These are phyloP conservation scores for Syngnathus scovelli DNA, from an alignment of 2,113 vertebrate species.

Conservation along the genomic window DNA sequence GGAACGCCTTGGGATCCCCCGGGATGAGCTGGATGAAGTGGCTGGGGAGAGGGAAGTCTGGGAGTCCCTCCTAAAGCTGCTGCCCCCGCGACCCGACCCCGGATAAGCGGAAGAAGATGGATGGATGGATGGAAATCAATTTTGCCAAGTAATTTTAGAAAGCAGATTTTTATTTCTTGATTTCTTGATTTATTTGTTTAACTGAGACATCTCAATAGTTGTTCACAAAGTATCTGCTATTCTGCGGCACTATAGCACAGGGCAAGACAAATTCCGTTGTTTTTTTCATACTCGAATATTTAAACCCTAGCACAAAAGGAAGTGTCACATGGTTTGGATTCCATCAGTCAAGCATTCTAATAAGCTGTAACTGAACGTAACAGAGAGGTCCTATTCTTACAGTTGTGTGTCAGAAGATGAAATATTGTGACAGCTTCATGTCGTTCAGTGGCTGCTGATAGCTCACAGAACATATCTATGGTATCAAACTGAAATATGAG, in stretches of 20 bases:
- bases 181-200: not conserved
- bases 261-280: too few species aligned
- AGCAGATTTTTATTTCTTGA: not conserved
- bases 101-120: too few species aligned
- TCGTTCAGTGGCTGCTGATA: not conserved
- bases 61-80: too few species aligned
- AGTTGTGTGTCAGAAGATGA: not conserved
- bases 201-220: not conserved
- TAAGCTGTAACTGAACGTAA: not conserved
- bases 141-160: too few species aligned
- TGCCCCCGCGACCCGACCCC: too few species aligned
- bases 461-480: constrained; percentile 1
- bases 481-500: constrained; percentile 10
- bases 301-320: too few species aligned
- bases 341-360: constrained; percentile 4
- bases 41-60: too few species aligned
- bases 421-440: not conserved
- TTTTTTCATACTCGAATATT: too few species aligned
- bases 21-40: too few species aligned
- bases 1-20: too few species aligned
- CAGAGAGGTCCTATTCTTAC: not conserved
- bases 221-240: not conserved
- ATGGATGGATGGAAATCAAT: too few species aligned
- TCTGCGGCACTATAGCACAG: too few species aligned
- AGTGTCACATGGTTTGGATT: not conserved